Conservation (phyloP, 2,888 invertebrate species). For the Eudemis profundana region DNA sequence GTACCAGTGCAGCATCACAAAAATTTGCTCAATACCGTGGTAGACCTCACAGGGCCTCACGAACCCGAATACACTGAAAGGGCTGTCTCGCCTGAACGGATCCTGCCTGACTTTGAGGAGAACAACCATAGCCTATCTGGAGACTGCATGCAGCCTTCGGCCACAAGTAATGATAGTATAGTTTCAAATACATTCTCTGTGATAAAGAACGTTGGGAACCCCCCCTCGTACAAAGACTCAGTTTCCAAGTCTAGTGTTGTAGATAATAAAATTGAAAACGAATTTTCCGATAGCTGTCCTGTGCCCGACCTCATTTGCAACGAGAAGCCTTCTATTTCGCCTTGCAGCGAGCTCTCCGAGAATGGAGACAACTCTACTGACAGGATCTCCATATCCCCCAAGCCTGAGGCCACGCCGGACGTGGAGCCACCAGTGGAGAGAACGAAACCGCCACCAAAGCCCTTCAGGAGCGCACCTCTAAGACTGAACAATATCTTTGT, state of each 20-base stretch:
- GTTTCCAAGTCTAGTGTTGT: slow-evolving; percentile 59
- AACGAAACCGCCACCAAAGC: slow-evolving; percentile 57
- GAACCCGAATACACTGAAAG: slow-evolving; percentile 67
- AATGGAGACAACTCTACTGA: slow-evolving; percentile 76
- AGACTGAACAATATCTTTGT: slow-evolving; percentile 77
- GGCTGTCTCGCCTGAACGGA: slow-evolving; percentile 69
- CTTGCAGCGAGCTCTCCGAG: slow-evolving; percentile 80
- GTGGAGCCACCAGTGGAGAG: slow-evolving; percentile 55
- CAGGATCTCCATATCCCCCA: slow-evolving; percentile 61
- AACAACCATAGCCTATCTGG: slow-evolving; percentile 63
- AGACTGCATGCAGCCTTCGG: slow-evolving; percentile 62
- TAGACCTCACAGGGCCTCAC: slow-evolving; percentile 75
- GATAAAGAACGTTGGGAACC: slow-evolving; percentile 77
- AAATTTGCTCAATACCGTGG: slow-evolving; percentile 76
- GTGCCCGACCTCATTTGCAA: slow-evolving; percentile 82
- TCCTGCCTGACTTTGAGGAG: slow-evolving; percentile 76
- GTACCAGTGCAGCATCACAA: slow-evolving; percentile 80
- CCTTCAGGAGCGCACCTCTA: slow-evolving; percentile 61
- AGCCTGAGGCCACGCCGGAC: slow-evolving; percentile 55
- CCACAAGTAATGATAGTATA: slow-evolving; percentile 61
- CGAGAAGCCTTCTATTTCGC: slow-evolving; percentile 81
- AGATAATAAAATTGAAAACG: slow-evolving; percentile 72
- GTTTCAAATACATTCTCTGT: slow-evolving; percentile 74
- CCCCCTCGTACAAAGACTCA: slow-evolving; percentile 66
- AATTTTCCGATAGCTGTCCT: slow-evolving; percentile 77